Evolutionary conservation across 2,888 invertebrate genomes (phyloP), one percentile per base, ranked within the genome.

Genomic region (Mellilla xanthometata): DNA sequence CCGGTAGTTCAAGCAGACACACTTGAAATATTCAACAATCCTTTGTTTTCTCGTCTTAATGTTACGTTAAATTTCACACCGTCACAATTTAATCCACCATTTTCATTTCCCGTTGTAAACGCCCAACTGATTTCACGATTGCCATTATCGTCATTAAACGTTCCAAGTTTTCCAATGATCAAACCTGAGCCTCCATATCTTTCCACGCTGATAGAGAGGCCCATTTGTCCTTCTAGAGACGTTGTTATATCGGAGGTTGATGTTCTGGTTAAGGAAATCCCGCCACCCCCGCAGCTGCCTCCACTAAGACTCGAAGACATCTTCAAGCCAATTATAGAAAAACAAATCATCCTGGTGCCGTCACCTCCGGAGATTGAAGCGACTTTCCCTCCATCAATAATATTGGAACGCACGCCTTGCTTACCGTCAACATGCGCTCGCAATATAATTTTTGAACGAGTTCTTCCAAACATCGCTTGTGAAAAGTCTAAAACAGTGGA

Each of bases 371-470:
- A 56, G 42, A 32, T 67, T 1, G 26, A 33, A 3, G 10, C 38
- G 5, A 23, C 45, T 9, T 24, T 13, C 49, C 63, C 43, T 47
- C 53, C 12, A 24, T 58, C 26, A 12, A 43, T 32, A 28, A 58
- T 39, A 60, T 56, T 46, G 24, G 29, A 31, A 8, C 39, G 35
- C 24, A 26, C 13, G 12, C 12, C 28, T 3, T 33, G 39, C 13
- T 34, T 43, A 3, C 60, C 63, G 6, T 52, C 47, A 4, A 39
- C 50, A 22, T 67, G 61, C 39, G 68, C 55, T 11, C 59, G 65
- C 38, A 55, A 72, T 32, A 64, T 72, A 50, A 52, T 72, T 3
- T 45, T 62, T 31, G 62, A 71, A 24, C 67, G 68, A 13, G 45
- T 73, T 28, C 42, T 66, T n/a, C 68, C 72, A 5, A 63, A 67